These are phyloP conservation scores for Phengaris alcon DNA, from an alignment of 2,888 invertebrate genomes.

Conservation along the genomic window DNA sequence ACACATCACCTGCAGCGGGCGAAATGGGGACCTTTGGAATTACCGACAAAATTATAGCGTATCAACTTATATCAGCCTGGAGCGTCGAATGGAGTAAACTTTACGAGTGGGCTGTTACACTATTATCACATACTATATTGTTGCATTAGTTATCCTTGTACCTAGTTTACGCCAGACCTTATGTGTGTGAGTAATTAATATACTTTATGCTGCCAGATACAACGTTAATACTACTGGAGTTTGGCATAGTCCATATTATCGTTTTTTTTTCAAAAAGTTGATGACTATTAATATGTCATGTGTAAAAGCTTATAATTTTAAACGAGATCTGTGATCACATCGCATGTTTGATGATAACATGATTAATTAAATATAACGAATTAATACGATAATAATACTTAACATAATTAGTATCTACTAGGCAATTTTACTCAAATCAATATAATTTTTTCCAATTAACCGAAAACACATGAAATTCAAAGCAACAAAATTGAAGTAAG, in stretches of 20 bases:
- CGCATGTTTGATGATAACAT: too few species aligned
- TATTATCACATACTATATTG: background rate
- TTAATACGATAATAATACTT: too few species aligned
- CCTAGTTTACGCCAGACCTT: background rate
- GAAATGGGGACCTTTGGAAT: background rate
- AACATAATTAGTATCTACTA: too few species aligned
- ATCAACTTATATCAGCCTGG: background rate
- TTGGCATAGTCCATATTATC: background rate
- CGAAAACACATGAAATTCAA: too few species aligned
- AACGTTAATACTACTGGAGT: background rate
- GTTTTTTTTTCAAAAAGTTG: too few species aligned
- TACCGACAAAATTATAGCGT: constrained; percentile 2
- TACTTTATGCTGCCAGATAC: background rate
- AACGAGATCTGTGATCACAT: too few species aligned
- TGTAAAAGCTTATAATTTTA: background rate
- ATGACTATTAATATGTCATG: too few species aligned
- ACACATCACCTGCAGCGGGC: constrained; percentile 12
- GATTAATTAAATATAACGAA: too few species aligned
- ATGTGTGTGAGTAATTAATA: background rate
- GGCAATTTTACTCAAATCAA: too few species aligned
- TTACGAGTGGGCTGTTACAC: background rate
- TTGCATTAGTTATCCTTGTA: background rate
- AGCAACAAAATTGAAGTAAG: too few species aligned
- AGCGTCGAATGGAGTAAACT: background rate
- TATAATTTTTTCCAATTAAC: too few species aligned